Conservation (phyloP, 2,113 vertebrate genomes). For the Nesogale talazaci region DNA sequence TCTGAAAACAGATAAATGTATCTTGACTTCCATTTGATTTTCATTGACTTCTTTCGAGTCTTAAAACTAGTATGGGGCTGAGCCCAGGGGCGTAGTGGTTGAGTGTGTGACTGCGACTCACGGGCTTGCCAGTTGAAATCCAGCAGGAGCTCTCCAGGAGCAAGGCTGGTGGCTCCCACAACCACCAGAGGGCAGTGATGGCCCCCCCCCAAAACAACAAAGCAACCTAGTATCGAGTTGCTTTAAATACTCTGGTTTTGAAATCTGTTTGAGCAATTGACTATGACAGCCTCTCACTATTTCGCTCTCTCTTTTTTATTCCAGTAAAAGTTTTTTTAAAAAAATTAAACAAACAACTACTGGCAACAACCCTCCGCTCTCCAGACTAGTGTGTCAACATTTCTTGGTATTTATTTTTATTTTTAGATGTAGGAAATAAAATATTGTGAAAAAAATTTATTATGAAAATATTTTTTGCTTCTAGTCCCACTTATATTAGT, state of each 20-base stretch:
- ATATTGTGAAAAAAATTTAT: constrained; percentile 23
- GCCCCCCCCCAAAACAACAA: too few species aligned
- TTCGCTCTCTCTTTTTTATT: neutral
- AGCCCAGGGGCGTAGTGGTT: too few species aligned
- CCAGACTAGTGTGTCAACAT: neutral
- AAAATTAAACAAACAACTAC: too few species aligned
- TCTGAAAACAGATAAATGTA: neutral
- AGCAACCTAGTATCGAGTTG: neutral
- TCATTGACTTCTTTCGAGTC: neutral
- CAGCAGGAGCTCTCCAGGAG: too few species aligned
- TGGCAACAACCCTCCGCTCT: neutral
- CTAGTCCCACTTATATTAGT: neutral
- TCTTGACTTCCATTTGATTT: too few species aligned
- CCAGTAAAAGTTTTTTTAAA: neutral
- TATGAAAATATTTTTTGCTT: neutral
- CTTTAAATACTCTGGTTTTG: neutral
- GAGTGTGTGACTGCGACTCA: too few species aligned
- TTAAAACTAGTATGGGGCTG: neutral
- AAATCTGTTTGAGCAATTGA: neutral
- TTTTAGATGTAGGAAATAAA: neutral
- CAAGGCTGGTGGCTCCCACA: too few species aligned
- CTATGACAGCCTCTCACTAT: neutral
- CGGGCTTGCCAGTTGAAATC: too few species aligned
- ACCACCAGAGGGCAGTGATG: too few species aligned
- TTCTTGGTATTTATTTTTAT: neutral